A percentile compares a stretch with the other conserved stretches of the same genome.
These are phyloP conservation scores for Toxotes lorentzi DNA, from an alignment of 2,797 vertebrate genomes.

Conservation along the genomic window DNA sequence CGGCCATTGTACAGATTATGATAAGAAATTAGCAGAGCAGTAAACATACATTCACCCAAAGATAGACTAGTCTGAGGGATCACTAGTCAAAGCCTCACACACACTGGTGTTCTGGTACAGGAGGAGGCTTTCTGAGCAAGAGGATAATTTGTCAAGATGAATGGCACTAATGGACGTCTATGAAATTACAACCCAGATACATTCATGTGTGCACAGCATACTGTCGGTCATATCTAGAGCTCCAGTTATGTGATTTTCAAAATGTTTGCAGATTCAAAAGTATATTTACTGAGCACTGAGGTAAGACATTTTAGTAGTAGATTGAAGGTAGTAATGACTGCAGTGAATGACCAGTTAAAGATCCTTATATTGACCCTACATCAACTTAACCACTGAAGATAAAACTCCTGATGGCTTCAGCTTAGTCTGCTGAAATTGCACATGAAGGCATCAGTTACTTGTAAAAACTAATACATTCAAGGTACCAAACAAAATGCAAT, in stretches of 20 bases:
- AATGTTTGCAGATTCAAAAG: background rate
- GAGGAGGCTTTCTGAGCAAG: background rate
- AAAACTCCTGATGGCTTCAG: background rate
- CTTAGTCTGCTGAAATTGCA: background rate
- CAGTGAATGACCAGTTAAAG: background rate
- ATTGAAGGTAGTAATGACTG: background rate
- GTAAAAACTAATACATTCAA: background rate
- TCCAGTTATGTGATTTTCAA: background rate
- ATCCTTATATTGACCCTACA: background rate
- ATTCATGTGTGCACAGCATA: background rate
- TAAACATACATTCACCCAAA: background rate
- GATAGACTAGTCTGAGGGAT: background rate
- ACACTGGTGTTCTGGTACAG: background rate
- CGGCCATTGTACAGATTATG: background rate
- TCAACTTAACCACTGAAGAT: background rate
- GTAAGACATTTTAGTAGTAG: background rate
- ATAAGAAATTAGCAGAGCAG: background rate
- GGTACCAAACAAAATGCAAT: background rate
- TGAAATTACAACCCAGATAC: background rate
- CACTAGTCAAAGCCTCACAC: background rate
- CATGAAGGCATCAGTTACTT: background rate
- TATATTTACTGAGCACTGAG: background rate
- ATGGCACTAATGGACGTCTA: background rate
- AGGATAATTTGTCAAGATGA: conserved; percentile 10
- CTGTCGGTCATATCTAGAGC: background rate